Evolutionary conservation across 2,797 vertebrate genomes (phyloP).

Genomic region (Semaprochilodus insignis): DNA sequence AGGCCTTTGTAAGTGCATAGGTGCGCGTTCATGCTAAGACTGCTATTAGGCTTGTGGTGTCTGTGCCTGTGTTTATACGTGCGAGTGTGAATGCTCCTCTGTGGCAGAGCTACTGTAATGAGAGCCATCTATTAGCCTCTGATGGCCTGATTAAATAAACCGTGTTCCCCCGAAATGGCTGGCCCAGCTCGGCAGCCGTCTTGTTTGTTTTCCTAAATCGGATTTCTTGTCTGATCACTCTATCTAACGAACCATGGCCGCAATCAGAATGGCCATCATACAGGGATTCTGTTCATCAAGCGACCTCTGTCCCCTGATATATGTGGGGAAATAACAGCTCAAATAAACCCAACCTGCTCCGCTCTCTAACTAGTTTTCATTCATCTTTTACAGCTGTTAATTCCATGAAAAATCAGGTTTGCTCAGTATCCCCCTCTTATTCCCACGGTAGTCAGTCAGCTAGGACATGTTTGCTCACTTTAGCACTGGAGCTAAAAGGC

Average conservation of each 20-base stretch:
- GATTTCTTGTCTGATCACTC: constrained; percentile 48
- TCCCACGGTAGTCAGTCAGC: neutral
- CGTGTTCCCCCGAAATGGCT: constrained; percentile 60
- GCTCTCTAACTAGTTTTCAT: neutral
- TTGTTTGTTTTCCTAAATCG: constrained; percentile 50
- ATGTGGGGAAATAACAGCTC: constrained; percentile 13
- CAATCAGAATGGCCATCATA: constrained; percentile 28
- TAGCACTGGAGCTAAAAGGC: neutral
- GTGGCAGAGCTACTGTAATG: constrained; percentile 63
- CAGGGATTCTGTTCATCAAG: constrained; percentile 38
- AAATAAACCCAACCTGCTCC: constrained; percentile 6
- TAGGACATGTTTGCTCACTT: neutral
- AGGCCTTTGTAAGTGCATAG: constrained; percentile 49
- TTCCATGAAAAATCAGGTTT: neutral
- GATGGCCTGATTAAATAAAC: constrained; percentile 57
- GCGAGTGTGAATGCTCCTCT: constrained; percentile 52
- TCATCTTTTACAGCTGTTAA: neutral
- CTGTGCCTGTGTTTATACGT: constrained; percentile 38
- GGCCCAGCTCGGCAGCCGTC: constrained; percentile 56
- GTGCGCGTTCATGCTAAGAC: constrained; percentile 34
- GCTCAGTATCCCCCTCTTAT: neutral
- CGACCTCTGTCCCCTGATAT: constrained; percentile 33
- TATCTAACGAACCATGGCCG: constrained; percentile 49
- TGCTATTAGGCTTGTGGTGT: constrained; percentile 27
- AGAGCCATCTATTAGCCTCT: constrained; percentile 67